Percentiles rank a stretch among this genome's conserved stretches.
These are phyloP conservation scores for Aphyosemion australe DNA, from an alignment of 2,113 vertebrate species.

Conservation along the genomic window DNA sequence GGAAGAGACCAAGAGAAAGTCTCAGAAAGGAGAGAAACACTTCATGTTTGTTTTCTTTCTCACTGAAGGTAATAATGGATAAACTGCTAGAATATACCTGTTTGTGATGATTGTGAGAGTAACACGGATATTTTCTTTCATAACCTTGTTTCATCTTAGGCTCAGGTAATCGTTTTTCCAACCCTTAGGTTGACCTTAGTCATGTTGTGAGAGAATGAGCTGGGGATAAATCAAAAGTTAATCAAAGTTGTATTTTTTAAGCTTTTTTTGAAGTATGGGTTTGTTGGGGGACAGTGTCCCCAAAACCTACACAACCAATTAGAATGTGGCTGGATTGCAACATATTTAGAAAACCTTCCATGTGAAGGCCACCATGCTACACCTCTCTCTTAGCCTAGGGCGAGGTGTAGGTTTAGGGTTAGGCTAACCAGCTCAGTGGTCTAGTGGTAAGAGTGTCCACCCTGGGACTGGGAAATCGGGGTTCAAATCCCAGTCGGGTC, in stretches of 20 bases:
- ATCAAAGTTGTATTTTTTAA: neutral
- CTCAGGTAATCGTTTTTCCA: constrained; percentile 60
- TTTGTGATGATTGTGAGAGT: constrained; percentile 50
- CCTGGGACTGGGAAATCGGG: too few relatives aligned
- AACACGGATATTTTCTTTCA: constrained; percentile 40
- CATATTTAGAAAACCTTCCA: too few relatives aligned
- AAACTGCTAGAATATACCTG: constrained; percentile 34
- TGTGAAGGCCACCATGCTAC: too few relatives aligned
- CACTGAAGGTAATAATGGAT: constrained; percentile 58
- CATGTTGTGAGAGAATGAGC: constrained; percentile 46
- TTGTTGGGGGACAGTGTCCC: too few relatives aligned
- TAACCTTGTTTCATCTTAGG: constrained; percentile 38
- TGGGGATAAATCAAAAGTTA: neutral
- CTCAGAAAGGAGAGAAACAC: constrained; percentile 72
- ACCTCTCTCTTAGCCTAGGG: too few relatives aligned
- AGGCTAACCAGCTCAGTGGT: too few relatives aligned
- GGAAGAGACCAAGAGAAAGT: constrained; percentile 65
- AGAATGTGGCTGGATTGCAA: too few relatives aligned
- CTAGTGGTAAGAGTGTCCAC: too few relatives aligned
- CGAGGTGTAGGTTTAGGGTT: too few relatives aligned
- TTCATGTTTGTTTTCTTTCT: constrained; percentile 72
- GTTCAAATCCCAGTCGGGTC: too few relatives aligned
- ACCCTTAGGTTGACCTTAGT: constrained; percentile 63
- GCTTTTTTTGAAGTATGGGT: too few relatives aligned
- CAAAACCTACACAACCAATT: too few relatives aligned